Percentiles rank a stretch among this genome's conserved stretches.
Conservation (phyloP, 1,140 invertebrate genomes). For the Cotesia typhae region DNA sequence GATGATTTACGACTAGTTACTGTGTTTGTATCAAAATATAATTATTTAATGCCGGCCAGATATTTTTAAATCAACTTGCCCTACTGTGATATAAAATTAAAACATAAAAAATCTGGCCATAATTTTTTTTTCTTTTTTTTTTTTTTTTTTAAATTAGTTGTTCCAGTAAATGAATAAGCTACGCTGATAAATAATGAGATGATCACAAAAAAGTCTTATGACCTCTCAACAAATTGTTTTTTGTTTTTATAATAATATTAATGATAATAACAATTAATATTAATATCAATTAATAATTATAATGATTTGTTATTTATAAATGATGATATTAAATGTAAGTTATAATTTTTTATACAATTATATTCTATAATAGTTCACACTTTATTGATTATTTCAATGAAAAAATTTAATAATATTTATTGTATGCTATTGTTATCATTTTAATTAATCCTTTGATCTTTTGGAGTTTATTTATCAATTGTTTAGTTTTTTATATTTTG, state of each 20-base stretch:
- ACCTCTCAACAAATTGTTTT: neutral
- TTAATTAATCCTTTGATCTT: neutral
- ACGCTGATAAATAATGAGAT: conserved; percentile 1
- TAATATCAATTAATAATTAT: conserved; percentile 30
- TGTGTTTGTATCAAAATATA: conserved; percentile 1
- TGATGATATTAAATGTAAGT: conserved; percentile 42
- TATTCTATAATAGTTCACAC: conserved; percentile 32
- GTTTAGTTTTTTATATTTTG: no score
- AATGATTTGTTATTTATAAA: conserved; percentile 23
- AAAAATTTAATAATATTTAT: neutral
- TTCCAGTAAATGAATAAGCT: neutral
- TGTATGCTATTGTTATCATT: neutral
- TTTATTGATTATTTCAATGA: conserved; percentile 21
- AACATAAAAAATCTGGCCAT: no score
- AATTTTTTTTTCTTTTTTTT: no score
- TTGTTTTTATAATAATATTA: conserved; percentile 1
- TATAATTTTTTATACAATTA: conserved; percentile 40
- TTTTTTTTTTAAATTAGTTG: no score
- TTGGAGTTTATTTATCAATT: neutral
- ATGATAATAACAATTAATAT: neutral
- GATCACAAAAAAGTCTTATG: neutral
- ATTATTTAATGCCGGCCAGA: no score
- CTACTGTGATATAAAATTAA: no score
- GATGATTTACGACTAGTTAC: neutral
- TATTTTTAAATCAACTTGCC: no score